A percentile compares a stretch with the other conserved stretches of the same genome.
Evolutionary conservation across 2,113 vertebrate genomes (phyloP).

Genomic region (Synchiropus splendidus): DNA sequence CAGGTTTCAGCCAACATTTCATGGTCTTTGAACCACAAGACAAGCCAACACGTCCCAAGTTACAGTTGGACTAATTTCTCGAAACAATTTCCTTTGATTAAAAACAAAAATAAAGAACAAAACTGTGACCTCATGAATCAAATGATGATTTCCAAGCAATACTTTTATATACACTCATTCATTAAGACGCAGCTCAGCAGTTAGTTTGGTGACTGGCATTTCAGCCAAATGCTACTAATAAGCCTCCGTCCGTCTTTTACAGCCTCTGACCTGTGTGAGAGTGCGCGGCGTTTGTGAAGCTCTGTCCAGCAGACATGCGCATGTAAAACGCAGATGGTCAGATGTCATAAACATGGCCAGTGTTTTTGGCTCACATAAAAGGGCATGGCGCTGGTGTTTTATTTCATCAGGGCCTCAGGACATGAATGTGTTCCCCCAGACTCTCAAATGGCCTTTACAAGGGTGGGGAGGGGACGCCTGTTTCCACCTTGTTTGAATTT

Average conservation of each 20-base stretch:
- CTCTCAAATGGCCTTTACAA: constrained; percentile 43
- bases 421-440: constrained; percentile 44
- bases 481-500: constrained; percentile 47
- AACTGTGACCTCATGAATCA: too few species aligned
- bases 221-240: constrained; percentile 20
- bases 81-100: too few species aligned
- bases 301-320: constrained; percentile 44
- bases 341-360: constrained; percentile 54
- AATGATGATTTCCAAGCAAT: too few species aligned
- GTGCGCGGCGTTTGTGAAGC: constrained; percentile 15
- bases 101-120: too few species aligned
- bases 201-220: constrained; percentile 13
- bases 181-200: constrained; percentile 10
- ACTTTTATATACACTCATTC: too few species aligned
- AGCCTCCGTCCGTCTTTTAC: constrained; percentile 21
- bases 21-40: too few species aligned
- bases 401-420: constrained; percentile 47
- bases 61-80: too few species aligned
- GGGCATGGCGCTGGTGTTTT: constrained; percentile 45
- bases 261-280: constrained; percentile 37
- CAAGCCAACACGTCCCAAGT: too few species aligned
- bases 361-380: constrained; percentile 41
- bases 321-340: constrained; percentile 57
- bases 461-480: constrained; percentile 21
- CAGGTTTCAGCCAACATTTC: too few species aligned